phyloP scores from a whole-genome alignment of 1,140 invertebrate species.

The Coptotermes formosanus region DNA sequence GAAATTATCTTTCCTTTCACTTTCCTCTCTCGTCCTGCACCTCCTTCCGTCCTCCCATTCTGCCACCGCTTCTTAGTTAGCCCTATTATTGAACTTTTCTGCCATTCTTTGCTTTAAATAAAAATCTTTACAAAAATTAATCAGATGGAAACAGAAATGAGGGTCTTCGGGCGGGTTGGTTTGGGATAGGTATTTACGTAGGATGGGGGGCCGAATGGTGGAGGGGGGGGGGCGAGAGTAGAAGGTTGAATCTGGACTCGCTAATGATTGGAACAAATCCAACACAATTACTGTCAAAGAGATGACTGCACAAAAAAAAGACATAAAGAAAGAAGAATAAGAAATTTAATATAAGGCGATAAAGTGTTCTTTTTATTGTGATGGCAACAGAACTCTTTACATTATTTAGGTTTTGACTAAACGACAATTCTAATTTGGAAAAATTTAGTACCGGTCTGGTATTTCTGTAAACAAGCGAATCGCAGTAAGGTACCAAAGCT shows the following conservation, averaged over 20 bases:
- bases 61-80: slow-evolving; percentile 6
- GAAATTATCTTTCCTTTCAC: slow-evolving; percentile 28
- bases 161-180: neutral
- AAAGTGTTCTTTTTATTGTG: neutral
- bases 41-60: neutral
- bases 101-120: slow-evolving; percentile 22
- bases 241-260: neutral
- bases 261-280: slow-evolving; percentile 18
- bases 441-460: neutral
- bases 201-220: no score
- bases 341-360: neutral
- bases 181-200: neutral
- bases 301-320: neutral
- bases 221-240: neutral
- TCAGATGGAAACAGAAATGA: slow-evolving; percentile 22
- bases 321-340: neutral
- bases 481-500: no score
- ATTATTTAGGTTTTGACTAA: neutral
- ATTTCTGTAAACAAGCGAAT: no score
- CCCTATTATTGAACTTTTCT: slow-evolving; percentile 28
- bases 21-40: neutral
- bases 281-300: neutral
- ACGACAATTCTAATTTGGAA: neutral
- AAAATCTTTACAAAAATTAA: slow-evolving; percentile 20
- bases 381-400: neutral